phyloP scores from a whole-genome alignment of 2,797 vertebrate species.

The Fringilla coelebs region DNA sequence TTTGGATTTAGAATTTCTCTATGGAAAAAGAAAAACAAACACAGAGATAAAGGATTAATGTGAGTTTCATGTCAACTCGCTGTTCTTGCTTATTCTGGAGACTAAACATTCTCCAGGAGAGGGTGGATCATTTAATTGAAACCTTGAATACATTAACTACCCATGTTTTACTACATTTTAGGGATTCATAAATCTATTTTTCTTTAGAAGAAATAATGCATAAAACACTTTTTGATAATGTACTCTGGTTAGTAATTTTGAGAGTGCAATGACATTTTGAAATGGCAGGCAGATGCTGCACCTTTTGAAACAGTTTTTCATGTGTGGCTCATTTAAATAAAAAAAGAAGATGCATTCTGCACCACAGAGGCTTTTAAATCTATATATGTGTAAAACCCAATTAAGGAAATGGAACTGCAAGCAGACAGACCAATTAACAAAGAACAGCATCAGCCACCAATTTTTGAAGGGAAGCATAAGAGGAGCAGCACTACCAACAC shows the following conservation, averaged over 20 bases:
- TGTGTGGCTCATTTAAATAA: background rate
- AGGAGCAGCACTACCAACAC: background rate
- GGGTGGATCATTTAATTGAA: background rate
- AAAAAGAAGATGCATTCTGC: background rate
- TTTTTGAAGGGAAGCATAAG: background rate
- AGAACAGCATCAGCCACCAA: background rate
- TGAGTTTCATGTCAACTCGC: background rate
- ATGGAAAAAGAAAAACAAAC: slow-evolving; percentile 3
- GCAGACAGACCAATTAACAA: background rate
- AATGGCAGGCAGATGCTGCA: accelerated
- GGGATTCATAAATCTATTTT: background rate
- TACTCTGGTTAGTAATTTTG: background rate
- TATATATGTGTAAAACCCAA: background rate
- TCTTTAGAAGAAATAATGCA: background rate
- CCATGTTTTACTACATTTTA: background rate
- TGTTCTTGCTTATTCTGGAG: background rate
- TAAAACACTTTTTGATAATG: background rate
- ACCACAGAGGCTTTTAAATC: background rate
- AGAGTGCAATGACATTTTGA: background rate
- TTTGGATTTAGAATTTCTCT: slow-evolving; percentile 90
- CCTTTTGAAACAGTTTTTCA: background rate
- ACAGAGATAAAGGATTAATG: background rate
- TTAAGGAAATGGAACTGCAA: background rate
- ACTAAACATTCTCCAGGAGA: background rate
- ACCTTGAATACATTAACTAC: background rate